phyloP scores from a whole-genome alignment of 2,797 vertebrate species.

The Sebastiscus albofasciatus region DNA sequence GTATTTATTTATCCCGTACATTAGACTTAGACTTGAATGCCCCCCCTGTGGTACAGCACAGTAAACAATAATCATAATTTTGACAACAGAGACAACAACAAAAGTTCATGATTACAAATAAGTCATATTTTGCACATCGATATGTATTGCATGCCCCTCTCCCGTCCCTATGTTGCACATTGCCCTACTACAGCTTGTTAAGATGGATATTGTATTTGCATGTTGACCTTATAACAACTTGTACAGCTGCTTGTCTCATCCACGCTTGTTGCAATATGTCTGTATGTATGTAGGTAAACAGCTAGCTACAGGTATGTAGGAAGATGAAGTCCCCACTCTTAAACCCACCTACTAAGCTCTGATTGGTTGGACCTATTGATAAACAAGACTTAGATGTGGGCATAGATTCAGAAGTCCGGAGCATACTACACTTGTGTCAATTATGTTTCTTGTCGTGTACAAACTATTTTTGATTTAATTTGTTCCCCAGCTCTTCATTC shows the following conservation, averaged over 20 bases:
- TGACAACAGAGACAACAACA: neutral
- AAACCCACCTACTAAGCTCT: neutral
- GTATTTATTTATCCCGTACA: too few species aligned
- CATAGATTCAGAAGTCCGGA: neutral
- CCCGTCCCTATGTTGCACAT: neutral
- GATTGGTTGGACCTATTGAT: neutral
- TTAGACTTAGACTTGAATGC: neutral
- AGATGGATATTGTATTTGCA: neutral
- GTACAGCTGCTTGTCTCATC: neutral
- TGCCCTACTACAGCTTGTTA: neutral
- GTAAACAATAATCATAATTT: neutral
- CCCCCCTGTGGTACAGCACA: neutral
- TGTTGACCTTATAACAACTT: neutral
- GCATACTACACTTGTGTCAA: neutral
- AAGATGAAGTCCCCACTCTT: neutral
- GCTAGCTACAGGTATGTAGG: neutral
- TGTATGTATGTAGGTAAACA: neutral
- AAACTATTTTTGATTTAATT: slow-evolving; percentile 24
- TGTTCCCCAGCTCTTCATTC: slow-evolving; percentile 21
- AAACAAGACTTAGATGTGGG: neutral
- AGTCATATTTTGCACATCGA: neutral
- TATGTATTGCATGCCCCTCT: too few species aligned
- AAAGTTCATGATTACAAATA: neutral
- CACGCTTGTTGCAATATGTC: neutral
- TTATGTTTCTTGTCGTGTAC: neutral